A percentile compares a stretch with the other conserved stretches of the same genome.
Evolutionary conservation across 2,888 invertebrate genomes (phyloP).

Genomic region (Cynaeus angustus): DNA sequence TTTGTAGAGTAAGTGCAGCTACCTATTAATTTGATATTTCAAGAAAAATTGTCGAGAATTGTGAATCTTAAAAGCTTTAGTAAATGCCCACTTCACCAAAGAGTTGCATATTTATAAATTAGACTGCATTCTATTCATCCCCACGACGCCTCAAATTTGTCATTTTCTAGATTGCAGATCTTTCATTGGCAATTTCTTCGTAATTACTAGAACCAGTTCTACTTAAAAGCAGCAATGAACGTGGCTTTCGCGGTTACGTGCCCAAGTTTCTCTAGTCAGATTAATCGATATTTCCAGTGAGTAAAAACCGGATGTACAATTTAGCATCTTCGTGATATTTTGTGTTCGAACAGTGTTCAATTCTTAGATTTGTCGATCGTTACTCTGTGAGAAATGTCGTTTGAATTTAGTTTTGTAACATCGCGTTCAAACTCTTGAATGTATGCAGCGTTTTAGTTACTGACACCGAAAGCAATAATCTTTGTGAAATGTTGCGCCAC

Average conservation of each 20-base stretch:
- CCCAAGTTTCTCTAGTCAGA: slow-evolving; percentile 12
- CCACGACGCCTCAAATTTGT: too few relatives aligned
- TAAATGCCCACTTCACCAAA: too few relatives aligned
- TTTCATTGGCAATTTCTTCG: slow-evolving; percentile 9
- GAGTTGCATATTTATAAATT: too few relatives aligned
- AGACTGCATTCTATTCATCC: too few relatives aligned
- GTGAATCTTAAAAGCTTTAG: too few relatives aligned
- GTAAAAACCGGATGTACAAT: slow-evolving; percentile 31
- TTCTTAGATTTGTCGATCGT: slow-evolving; percentile 7
- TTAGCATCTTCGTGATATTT: slow-evolving; percentile 21
- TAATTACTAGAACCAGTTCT: neutral
- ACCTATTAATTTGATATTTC: too few relatives aligned
- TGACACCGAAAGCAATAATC: slow-evolving; percentile 56
- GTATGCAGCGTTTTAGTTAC: slow-evolving; percentile 41
- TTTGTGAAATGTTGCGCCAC: slow-evolving; percentile 57
- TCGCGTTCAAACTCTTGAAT: slow-evolving; percentile 18
- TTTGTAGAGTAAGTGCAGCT: too few relatives aligned
- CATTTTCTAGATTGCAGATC: slow-evolving; percentile 3
- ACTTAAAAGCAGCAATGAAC: slow-evolving; percentile 14
- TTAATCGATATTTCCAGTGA: slow-evolving; percentile 25
- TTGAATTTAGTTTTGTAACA: slow-evolving; percentile 34
- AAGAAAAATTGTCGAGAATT: too few relatives aligned
- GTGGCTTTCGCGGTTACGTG: slow-evolving; percentile 28
- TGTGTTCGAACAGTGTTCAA: slow-evolving; percentile 10
- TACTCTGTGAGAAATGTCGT: slow-evolving; percentile 18